Base-by-base conservation (phyloP, 2,888 invertebrate species). In the Conistra vaccinii region DNA sequence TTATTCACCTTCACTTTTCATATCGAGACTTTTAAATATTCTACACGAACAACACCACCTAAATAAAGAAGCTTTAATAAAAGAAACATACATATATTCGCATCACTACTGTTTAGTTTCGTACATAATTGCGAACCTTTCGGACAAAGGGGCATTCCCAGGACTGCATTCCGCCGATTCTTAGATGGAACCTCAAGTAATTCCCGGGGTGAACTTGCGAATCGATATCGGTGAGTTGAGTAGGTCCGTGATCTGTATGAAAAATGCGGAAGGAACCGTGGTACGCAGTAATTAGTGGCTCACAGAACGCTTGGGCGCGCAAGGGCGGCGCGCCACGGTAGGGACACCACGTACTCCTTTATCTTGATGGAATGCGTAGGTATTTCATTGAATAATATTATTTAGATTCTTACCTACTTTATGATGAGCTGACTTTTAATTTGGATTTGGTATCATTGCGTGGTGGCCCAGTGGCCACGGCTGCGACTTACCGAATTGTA, bases 161-260 rank as follows among this genome's bases (percentile, higher is more conserved):
- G 69, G 85, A 86, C 81, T 90, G 91, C 92, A 93, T 94, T 92
- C 92, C 89, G 69, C 76, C 79, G 85, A 91, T 90, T 90, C 89
- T 90, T 90, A 77, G 79, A 86, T 76, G 75, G 80, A 71, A 86
- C 82, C 87, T 80, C 86, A 78, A 89, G 90, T 88, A 90, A 92
- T 93, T 92, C 92, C 89, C 89, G 85, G 89, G 89, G 89, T 89
- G 90, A 92, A 91, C 90, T 90, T 90, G 85, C 87, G 89, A 92
- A 95, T 95, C 95, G 94, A 95, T 94, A 92, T 85, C 87, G 89
- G 86, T 84, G 89, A 88, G 89, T 89, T 87, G 90, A 92, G 91
- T 89, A 89, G 90, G 88, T 95, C 92, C 95, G 95, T 95, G 95
- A 95, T 94, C 95, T 93, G 95, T 92, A 91, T 95, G 94, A 95